These are phyloP conservation scores for Anthrax anthrax DNA, from an alignment of 2,888 invertebrate genomes.

Conservation along the genomic window DNA sequence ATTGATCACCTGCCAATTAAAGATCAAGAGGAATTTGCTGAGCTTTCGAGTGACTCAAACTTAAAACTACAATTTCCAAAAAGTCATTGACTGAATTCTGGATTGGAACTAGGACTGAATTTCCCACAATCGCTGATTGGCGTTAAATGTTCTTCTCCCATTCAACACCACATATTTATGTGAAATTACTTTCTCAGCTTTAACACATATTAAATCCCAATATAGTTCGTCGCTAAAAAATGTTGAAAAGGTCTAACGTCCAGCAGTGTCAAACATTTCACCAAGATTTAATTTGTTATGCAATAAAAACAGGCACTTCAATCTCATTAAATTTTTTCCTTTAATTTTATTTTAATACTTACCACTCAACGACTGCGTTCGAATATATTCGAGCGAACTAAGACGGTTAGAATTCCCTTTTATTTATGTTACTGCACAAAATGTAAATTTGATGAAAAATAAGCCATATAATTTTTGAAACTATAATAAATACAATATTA, in stretches of 20 bases:
- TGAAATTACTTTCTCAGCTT: not conserved
- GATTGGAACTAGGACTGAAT: not conserved
- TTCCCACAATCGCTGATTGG: not conserved
- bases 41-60: not conserved
- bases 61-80: not conserved
- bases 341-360: not conserved
- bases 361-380: no score
- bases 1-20: not conserved
- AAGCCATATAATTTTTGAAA: no score
- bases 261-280: not conserved
- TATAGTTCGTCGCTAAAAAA: constrained; percentile 1
- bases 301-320: not conserved
- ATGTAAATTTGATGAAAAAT: no score
- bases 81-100: not conserved
- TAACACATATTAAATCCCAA: constrained; percentile 1
- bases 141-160: not conserved
- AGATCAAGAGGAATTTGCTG: constrained; percentile 1
- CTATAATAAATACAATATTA: no score
- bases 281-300: constrained; percentile 1
- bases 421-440: no score
- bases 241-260: not conserved
- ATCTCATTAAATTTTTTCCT: not conserved
- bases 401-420: no score
- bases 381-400: no score
- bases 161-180: constrained; percentile 1